These are phyloP conservation scores for Crambe crambe DNA, from an alignment of 37 sponge, comb jelly and placozoan species.

Conservation along the genomic window DNA sequence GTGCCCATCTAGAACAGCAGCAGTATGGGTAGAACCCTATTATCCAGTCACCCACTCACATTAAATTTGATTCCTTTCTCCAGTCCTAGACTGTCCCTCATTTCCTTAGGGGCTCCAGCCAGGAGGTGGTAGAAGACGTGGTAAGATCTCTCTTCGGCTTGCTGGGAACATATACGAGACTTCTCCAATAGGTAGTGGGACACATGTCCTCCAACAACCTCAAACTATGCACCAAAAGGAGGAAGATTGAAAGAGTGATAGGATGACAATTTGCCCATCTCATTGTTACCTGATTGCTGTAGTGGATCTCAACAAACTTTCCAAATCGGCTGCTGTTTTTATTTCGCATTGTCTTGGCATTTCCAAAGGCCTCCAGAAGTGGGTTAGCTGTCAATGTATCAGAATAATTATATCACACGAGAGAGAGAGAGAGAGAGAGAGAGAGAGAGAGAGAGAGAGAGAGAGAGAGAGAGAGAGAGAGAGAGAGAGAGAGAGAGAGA, in stretches of 20 bases:
- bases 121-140: slow-evolving; percentile 93
- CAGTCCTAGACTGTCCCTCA: slow-evolving; percentile 56
- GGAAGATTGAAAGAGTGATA: slow-evolving; percentile 5
- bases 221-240: slow-evolving; percentile 56
- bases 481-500: too few relatives aligned
- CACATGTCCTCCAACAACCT: slow-evolving; percentile 92
- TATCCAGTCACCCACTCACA: slow-evolving; percentile 23
- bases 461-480: too few relatives aligned
- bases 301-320: slow-evolving; percentile 96
- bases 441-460: too few relatives aligned
- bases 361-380: slow-evolving; percentile 95
- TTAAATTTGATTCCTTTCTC: slow-evolving; percentile 17
- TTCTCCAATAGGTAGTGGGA: slow-evolving; percentile 97
- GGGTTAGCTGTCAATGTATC: slow-evolving; percentile 95
- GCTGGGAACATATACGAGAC: slow-evolving; percentile 88
- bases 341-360: slow-evolving; percentile 92
- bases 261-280: not conserved
- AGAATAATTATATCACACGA: too few relatives aligned
- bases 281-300: slow-evolving; percentile 60
- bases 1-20: too few relatives aligned
- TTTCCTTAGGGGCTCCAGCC: slow-evolving; percentile 78
- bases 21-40: too few relatives aligned
- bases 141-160: slow-evolving; percentile 88
- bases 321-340: slow-evolving; percentile 95
- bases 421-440: too few relatives aligned